Conservation (phyloP, 2,888 invertebrate species). For the Trichacis sp. region DNA sequence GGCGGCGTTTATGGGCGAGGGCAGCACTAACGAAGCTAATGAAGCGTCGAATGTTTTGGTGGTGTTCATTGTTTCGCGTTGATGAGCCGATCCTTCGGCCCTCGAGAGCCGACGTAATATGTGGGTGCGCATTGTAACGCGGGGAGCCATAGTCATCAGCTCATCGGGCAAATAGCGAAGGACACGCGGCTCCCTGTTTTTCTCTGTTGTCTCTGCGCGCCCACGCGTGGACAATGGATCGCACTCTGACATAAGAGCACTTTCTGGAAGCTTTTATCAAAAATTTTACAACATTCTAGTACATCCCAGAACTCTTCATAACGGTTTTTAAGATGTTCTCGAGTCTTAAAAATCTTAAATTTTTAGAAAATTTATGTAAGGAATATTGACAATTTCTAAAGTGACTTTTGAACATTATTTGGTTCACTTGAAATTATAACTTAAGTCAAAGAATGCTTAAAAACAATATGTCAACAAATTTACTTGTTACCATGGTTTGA, state of each 20-base stretch:
- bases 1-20: constrained; percentile 1
- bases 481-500: too few relatives aligned
- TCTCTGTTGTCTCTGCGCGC: not conserved
- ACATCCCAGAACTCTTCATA: too few relatives aligned
- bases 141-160: not conserved
- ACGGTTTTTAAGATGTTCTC: too few relatives aligned
- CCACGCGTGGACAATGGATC: constrained; percentile 5
- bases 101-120: not conserved
- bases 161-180: not conserved
- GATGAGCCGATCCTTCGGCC: not conserved
- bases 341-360: too few relatives aligned
- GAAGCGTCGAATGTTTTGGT: constrained; percentile 7
- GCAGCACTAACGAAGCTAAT: constrained; percentile 5
- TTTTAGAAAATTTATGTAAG: too few relatives aligned
- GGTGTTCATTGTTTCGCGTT: constrained; percentile 4
- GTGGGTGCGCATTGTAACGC: constrained; percentile 6
- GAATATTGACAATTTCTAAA: too few relatives aligned
- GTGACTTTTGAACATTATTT: too few relatives aligned
- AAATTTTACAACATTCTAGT: too few relatives aligned
- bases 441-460: too few relatives aligned
- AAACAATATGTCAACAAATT: too few relatives aligned
- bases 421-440: too few relatives aligned
- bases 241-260: constrained; percentile 4
- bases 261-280: too few relatives aligned
- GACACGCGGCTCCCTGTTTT: not conserved